Conservation (phyloP, 2,797 vertebrate genomes). For the Cygnus olor region DNA sequence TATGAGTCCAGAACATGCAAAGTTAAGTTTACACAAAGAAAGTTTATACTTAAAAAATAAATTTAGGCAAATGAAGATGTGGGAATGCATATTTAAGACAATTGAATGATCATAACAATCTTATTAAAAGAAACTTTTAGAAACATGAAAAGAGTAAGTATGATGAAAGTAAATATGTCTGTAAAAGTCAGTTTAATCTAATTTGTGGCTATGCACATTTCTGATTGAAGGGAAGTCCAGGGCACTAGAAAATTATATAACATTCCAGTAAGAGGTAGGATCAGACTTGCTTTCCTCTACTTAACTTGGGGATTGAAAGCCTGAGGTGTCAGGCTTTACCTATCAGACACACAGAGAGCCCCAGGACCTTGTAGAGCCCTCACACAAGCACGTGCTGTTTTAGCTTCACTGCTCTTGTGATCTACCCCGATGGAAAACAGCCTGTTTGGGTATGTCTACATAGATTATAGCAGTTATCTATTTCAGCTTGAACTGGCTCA, state of each 20-base stretch:
- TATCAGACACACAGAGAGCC: neutral
- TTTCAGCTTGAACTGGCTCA: neutral
- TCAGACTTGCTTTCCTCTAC: neutral
- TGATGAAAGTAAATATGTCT: neutral
- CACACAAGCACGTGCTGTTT: neutral
- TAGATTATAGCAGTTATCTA: neutral
- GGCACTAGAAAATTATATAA: neutral
- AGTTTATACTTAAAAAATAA: neutral
- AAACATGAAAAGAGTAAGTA: neutral
- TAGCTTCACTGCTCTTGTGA: neutral
- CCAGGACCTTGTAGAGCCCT: neutral
- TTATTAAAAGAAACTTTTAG: neutral
- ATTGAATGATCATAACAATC: neutral
- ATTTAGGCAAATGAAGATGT: neutral
- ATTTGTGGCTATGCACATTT: neutral
- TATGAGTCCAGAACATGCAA: neutral
- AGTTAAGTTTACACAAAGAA: neutral
- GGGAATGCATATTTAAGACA: neutral
- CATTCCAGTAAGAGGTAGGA: neutral
- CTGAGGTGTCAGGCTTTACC: neutral
- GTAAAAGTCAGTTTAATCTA: neutral
- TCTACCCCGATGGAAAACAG: neutral
- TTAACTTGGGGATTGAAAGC: neutral
- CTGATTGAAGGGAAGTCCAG: neutral
- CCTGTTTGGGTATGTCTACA: neutral